Conservation (phyloP, 1,140 invertebrate species). For the Subanguina moxae region DNA sequence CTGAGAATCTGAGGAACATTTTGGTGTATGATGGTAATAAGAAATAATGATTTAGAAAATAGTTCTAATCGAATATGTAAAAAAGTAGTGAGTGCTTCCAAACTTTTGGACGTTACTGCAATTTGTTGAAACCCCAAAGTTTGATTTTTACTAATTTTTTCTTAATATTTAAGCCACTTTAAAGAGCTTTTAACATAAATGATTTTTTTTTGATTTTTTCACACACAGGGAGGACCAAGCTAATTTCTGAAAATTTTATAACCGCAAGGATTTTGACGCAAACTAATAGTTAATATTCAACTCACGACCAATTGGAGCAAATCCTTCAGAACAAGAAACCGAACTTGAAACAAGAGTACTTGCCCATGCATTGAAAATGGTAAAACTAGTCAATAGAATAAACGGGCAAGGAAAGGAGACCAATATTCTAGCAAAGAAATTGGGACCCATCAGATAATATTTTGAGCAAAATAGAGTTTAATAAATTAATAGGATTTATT, state of each 20-base stretch:
- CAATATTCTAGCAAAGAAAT: not conserved
- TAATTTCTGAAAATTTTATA: not conserved
- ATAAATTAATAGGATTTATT: not conserved
- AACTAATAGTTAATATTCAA: not conserved
- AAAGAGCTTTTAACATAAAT: not conserved
- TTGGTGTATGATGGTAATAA: no score
- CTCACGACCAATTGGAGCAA: not conserved
- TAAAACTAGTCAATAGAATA: not conserved
- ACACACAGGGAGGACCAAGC: not conserved
- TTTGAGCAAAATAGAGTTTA: not conserved
- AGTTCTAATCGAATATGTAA: no score
- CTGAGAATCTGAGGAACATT: no score
- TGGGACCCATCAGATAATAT: not conserved
- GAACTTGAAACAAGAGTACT: not conserved
- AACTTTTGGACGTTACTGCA: no score
- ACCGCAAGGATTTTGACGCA: not conserved
- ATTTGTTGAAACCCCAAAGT: not conserved
- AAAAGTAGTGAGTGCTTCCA: no score
- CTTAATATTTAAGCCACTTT: not conserved
- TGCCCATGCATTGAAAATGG: not conserved
- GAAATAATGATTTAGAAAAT: no score
- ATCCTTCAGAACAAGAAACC: not conserved
- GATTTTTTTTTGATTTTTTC: not conserved
- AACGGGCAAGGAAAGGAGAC: not conserved
- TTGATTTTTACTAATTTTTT: not conserved